phyloP scores from a whole-genome alignment of 2,888 invertebrate genomes.

The Galerucella calmariensis region DNA sequence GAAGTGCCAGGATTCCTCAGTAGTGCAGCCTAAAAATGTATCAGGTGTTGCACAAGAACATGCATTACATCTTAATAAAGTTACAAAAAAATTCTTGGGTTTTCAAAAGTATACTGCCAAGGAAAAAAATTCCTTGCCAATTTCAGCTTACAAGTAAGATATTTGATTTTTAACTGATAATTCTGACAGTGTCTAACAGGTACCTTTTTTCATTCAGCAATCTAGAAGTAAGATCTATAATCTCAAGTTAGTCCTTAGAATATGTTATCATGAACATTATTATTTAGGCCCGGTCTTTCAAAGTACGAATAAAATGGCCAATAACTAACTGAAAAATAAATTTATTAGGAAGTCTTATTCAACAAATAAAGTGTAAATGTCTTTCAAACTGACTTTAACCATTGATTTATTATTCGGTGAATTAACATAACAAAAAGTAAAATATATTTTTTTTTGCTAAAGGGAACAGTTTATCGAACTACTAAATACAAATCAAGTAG shows the following conservation, averaged over 20 bases:
- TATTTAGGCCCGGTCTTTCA: too few species aligned
- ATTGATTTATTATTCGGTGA: too few species aligned
- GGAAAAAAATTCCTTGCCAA: conserved; percentile 60
- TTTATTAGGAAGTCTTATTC: too few species aligned
- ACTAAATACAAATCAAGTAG: conserved; percentile 67
- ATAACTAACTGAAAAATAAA: too few species aligned
- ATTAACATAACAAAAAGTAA: too few species aligned
- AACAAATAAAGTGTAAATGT: too few species aligned
- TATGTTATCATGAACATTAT: too few species aligned
- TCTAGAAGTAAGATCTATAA: too few species aligned
- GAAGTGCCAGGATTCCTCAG: conserved; percentile 24
- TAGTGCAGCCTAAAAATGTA: neutral
- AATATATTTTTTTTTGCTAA: conserved; percentile 28
- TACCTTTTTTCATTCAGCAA: neutral
- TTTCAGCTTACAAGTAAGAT: conserved; percentile 62
- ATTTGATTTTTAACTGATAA: conserved; percentile 19
- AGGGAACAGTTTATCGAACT: conserved; percentile 68
- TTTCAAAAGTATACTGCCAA: conserved; percentile 52
- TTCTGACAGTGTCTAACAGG: conserved; percentile 1
- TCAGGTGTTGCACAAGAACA: conserved; percentile 25
- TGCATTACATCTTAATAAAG: conserved; percentile 29
- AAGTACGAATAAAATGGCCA: too few species aligned
- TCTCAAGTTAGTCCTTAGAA: too few species aligned
- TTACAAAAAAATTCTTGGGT: conserved; percentile 43
- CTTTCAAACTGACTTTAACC: too few species aligned